Base-by-base conservation (phyloP, 2,113 vertebrate genomes). In the Trogon melanurus region DNA sequence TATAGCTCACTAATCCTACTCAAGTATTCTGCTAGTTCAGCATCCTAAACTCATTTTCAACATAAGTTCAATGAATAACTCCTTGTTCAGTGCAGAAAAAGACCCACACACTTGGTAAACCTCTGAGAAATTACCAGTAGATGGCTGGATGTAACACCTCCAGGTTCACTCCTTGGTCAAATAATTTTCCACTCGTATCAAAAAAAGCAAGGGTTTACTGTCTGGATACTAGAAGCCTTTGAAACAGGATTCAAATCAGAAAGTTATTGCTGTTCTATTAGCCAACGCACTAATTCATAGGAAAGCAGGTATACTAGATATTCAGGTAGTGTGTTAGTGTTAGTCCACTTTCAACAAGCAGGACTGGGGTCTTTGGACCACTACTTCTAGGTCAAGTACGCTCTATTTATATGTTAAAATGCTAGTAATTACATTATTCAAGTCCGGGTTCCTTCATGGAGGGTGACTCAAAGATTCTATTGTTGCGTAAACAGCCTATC, bases 221-320 rank as follows among this genome's bases (percentile, higher is more conserved):
- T 62, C 60, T 78, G 91, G 74, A 87, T 27, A 65, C 47, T 83
- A 71, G 23, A 73, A 80, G 65, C 54, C 65, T 95, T 80, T 88
- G 56, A 88, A 88, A 91, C 29, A 66, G 54, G 44, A 88, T 45
- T 91, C 65, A 91, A 60, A 67, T 75, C 41, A 41, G 22, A 45
- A 73, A 58, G 57, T 88, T 94, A 94, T 57, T 89, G 93, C 92
- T 92, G 53, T 72, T 86, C 61, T 87, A 67, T 32, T 74, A 89
- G 72, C 74, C 70, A 71, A 88, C 93, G 61, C 60, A 71, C 38
- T 81, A 56, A 75, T 64, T 93, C 41, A 44, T 38, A 64, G 41
- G n/a, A 79, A 81, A 91, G 48, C 32, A 67, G 64, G 30, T 85
- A 76, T 3, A 22, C 36, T 61, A 65, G 64, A 86, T 60, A 93